These are phyloP conservation scores for Anthonomus grandis DNA, from an alignment of 1,140 invertebrate species.

Conservation along the genomic window DNA sequence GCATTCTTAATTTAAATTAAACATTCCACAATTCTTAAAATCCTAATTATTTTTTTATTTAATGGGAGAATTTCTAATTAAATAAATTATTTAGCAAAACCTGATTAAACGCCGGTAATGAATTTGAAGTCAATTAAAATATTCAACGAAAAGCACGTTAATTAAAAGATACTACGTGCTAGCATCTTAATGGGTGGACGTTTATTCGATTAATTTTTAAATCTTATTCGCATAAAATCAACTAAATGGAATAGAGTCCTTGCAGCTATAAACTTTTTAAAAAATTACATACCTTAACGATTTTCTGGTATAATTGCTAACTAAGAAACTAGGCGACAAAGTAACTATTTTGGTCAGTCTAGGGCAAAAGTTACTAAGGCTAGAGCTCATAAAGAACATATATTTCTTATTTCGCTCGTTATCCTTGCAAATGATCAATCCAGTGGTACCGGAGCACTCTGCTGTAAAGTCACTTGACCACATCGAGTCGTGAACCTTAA, in stretches of 20 bases:
- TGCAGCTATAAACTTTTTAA: not conserved
- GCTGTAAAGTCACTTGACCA: conserved; percentile 71
- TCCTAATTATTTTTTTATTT: too few relatives aligned
- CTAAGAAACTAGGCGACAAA: conserved; percentile 78
- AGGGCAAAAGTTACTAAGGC: conserved; percentile 62
- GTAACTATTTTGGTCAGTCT: conserved; percentile 81
- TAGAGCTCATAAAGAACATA: conserved; percentile 54
- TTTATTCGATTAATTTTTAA: not conserved
- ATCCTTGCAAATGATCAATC: conserved; percentile 70
- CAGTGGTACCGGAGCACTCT: conserved; percentile 68
- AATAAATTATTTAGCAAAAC: too few relatives aligned
- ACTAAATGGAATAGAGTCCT: not conserved
- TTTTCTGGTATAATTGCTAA: conserved; percentile 70
- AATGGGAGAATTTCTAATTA: too few relatives aligned
- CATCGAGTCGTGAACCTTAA: conserved; percentile 67
- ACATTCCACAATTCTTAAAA: too few relatives aligned
- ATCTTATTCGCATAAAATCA: not conserved
- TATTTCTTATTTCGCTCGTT: conserved; percentile 64
- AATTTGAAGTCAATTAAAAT: too few relatives aligned
- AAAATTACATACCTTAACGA: conserved; percentile 55
- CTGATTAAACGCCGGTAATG: too few relatives aligned
- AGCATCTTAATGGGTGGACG: too few relatives aligned
- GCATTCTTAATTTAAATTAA: too few relatives aligned
- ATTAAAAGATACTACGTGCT: too few relatives aligned
- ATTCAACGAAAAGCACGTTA: too few relatives aligned